Evolutionary conservation across 2,888 invertebrate genomes (phyloP), one percentile per base, ranked within the genome.

Genomic region (Ormyrus nitidulus): DNA sequence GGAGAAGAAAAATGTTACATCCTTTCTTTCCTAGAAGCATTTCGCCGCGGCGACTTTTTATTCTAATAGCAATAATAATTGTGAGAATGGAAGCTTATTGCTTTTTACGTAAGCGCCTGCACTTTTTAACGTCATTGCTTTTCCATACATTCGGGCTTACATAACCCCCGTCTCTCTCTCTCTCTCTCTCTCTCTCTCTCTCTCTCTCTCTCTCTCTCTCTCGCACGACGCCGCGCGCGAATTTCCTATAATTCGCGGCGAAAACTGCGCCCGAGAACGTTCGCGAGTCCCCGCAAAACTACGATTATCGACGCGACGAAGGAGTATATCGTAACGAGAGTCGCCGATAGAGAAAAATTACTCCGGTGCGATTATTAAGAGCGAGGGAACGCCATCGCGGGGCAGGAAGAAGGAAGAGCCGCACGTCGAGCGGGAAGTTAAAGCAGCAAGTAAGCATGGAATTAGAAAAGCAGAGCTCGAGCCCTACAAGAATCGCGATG

Each of bases 41-140:
- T 66, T 72, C 19, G 9, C 61, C 48, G 46, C 13, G 53, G 61
- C 48, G 58, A 64, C 19, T 56, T 73, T 74, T 79, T 69, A 69
- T 58, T 62, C 49, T 77, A 46, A 11, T 54, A 65, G 34, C 66
- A 66, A 66, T 61, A 54, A 73, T 77, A 54, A 73, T 77, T 74
- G 64, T 68, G 59, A 69, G 73, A 77, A 70, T 58, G 56, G 59
- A 70, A 69, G 74, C 69, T 73, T 80, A 80, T 77, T 65, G 59
- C 74, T 66, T 59, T 59, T 81, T 77, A 74, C 81, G 73, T 75
- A 81, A 81, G 74, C 8, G 34, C 3, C 34, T 34, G 0, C 49
- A 64, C 34, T 74, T 74, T 80, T 80, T 48, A 51, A 77, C 69
- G 2, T 64, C 49, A 73, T 58, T 69, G 46, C 69, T 64, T 69